Percentiles rank a stretch among this genome's conserved stretches.
Evolutionary conservation across 2,797 vertebrate species (phyloP).

Genomic region (Erethizon dorsatum): DNA sequence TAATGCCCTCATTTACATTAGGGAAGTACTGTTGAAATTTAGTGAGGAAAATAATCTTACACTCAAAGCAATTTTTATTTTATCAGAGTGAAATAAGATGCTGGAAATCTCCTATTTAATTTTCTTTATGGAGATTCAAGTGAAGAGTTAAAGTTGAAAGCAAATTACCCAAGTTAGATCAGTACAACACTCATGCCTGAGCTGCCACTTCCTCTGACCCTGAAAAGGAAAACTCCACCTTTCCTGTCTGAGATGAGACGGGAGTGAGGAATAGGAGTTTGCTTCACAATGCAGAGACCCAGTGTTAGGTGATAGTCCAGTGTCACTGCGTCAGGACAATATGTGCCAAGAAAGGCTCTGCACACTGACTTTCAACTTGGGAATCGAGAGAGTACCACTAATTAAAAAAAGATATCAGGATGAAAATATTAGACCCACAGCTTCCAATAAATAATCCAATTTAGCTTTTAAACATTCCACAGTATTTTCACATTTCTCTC

Average conservation of each 20-base stretch:
- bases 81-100: not conserved
- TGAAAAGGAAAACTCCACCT: conserved; percentile 80
- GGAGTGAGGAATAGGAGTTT: not conserved
- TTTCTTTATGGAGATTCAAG: not conserved
- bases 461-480: not conserved
- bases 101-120: not conserved
- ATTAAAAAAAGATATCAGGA: not conserved
- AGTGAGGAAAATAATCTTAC: not conserved
- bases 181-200: accelerated
- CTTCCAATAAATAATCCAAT: not conserved
- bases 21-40: not conserved
- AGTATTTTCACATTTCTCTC: not conserved
- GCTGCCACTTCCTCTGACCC: conserved; percentile 73
- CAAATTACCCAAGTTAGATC: not conserved
- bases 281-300: not conserved
- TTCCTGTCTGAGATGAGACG: conserved; percentile 67
- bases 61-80: conserved; percentile 33
- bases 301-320: not conserved
- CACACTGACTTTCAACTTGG: not conserved
- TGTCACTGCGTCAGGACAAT: accelerated
- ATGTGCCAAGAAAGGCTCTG: not conserved
- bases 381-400: not conserved
- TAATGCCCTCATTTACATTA: not conserved
- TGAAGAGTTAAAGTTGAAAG: conserved; percentile 26
- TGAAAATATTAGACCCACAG: not conserved